A percentile compares a stretch with the other conserved stretches of the same genome.
Conservation (phyloP, 2,113 vertebrate genomes). For the Empidonax traillii region DNA sequence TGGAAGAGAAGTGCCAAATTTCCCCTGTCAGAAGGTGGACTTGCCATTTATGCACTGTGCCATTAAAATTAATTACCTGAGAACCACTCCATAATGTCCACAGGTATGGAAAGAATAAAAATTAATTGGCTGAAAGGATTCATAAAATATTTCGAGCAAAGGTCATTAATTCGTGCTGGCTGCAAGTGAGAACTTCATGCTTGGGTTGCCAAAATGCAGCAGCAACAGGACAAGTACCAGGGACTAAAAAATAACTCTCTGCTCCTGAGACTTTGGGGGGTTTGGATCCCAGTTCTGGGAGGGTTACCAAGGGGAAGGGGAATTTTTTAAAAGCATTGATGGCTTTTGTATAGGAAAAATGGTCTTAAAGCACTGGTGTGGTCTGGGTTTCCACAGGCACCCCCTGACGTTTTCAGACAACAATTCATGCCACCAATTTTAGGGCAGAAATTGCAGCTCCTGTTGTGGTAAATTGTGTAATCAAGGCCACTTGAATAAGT, state of each 20-base stretch:
- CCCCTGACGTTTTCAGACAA: background rate
- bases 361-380: background rate
- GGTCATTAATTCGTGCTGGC: background rate
- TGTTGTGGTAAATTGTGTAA: background rate
- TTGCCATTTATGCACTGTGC: background rate
- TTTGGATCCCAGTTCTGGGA: background rate
- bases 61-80: constrained; percentile 43
- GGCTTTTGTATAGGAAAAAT: background rate
- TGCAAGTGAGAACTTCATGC: background rate
- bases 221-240: background rate
- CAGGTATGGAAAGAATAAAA: constrained; percentile 46
- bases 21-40: background rate
- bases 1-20: background rate
- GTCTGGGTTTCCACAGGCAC: background rate
- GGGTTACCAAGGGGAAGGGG: background rate
- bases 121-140: background rate
- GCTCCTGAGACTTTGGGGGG: background rate
- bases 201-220: background rate
- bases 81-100: background rate
- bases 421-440: background rate
- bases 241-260: background rate
- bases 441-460: background rate
- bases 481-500: background rate
- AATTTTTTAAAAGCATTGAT: background rate
- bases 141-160: constrained; percentile 43